Base-by-base conservation (phyloP, 1,140 invertebrate species). In the Nomia melanderi region DNA sequence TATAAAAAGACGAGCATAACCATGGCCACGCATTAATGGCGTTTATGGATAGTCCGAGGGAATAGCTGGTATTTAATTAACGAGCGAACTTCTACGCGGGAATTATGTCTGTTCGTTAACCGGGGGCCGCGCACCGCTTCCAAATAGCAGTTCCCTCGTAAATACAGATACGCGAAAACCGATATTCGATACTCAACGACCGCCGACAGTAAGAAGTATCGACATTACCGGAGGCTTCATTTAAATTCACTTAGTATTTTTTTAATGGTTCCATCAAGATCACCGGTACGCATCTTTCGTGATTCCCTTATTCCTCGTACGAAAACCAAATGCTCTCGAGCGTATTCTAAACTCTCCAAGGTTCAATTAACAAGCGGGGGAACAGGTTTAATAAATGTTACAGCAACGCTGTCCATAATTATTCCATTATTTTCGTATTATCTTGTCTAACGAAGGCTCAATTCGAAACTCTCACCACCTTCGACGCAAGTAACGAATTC, bases 81-180 rank as follows among this genome's bases (percentile, higher is more conserved):
- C 33, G 66, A 69, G 1, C 25, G 27, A 57, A 70, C 54, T 70
- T 62, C 59, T 44, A 36, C 20, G 36, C 36, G 27, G 7, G 20
- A 57, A 57, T 70, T 57, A 57, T 69, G 29, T 69, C 27, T 57
- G 33, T 57, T 69, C 66, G 53, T 69, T 69, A 69, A 69, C 20
- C 14, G 54, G 5, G 54, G 54, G n/a, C n/a, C n/a, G 20, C n/a
- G 47, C 6, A 4, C 20, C n/a, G 29, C 17, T 7, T 1, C 20
- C 17, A 36, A n/a, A 33, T 8, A 36, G 31, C n/a, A n/a, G 5
- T 31, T 50, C 8, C 31, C 23, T 36, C 23, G 29, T 36, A 54
- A 39, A 67, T 39, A 17, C 12, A 31, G 54, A 6, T 25, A 31
- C 54, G 14, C 11, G n/a, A 11, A 44, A n/a, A 50, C 1, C 20